Conservation (phyloP, 92 coral and sea anemone species). For the Phenganax subtilis region DNA sequence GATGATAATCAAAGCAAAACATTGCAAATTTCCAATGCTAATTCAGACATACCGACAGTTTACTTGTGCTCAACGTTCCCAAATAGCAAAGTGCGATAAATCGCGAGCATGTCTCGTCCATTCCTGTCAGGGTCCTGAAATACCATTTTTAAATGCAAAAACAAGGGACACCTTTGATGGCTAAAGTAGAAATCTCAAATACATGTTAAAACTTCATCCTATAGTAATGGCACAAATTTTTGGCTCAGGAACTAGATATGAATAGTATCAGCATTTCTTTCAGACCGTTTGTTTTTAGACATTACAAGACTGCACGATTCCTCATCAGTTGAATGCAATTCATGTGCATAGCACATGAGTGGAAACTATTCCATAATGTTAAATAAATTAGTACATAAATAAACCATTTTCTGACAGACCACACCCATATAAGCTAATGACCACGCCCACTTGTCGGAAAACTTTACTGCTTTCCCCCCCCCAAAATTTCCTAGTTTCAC, state of each 20-base stretch:
- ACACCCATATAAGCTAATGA: neutral
- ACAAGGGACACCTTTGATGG: neutral
- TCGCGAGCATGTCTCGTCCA: slow-evolving; percentile 2
- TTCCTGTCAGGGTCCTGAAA: neutral
- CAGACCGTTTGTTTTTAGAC: neutral
- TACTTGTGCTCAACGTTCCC: too few relatives aligned
- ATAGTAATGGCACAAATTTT: neutral
- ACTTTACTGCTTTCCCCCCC: slow-evolving; percentile 5
- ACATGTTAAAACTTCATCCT: neutral
- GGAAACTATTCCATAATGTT: neutral
- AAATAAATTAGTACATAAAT: neutral
- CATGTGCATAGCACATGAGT: neutral
- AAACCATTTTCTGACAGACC: neutral
- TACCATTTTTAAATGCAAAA: slow-evolving; percentile 21
- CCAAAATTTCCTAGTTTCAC: slow-evolving; percentile 13
- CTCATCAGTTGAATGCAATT: neutral
- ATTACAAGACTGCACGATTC: neutral
- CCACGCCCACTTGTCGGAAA: slow-evolving; percentile 19
- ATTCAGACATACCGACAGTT: too few relatives aligned
- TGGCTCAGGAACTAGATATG: neutral
- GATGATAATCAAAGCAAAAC: too few relatives aligned
- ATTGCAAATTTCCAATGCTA: too few relatives aligned
- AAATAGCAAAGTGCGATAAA: neutral
- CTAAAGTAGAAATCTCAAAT: neutral
- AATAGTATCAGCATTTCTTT: neutral